Evolutionary conservation across 2,113 vertebrate species (phyloP).

Genomic region (Nematolebias whitei): DNA sequence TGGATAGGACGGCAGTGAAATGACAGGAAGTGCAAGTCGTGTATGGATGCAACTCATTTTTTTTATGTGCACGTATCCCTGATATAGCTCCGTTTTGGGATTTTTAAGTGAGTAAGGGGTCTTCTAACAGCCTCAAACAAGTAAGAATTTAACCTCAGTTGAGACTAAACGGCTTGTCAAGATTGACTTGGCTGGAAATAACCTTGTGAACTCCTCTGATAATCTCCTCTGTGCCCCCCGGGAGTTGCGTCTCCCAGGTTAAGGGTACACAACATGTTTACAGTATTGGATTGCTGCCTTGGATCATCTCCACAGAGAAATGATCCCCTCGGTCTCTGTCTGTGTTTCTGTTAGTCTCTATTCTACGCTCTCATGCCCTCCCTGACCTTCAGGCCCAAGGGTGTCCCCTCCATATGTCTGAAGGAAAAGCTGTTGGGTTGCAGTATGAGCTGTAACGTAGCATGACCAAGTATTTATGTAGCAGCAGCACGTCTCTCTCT

Average conservation of each 20-base stretch:
- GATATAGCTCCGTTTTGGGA: background rate
- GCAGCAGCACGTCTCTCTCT: slow-evolving; percentile 55
- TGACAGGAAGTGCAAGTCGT: background rate
- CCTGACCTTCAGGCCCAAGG: slow-evolving; percentile 54
- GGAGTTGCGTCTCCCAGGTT: slow-evolving; percentile 43
- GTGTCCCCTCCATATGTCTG: slow-evolving; percentile 55
- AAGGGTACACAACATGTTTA: slow-evolving; percentile 53
- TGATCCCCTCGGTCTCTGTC: slow-evolving; percentile 35
- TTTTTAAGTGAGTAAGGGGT: background rate
- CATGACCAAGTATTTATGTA: slow-evolving; percentile 57
- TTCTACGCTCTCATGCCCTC: slow-evolving; percentile 69
- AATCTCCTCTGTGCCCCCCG: slow-evolving; percentile 19
- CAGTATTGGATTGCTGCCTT: slow-evolving; percentile 65
- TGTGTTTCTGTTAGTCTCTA: slow-evolving; percentile 12
- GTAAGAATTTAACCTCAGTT: background rate
- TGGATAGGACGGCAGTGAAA: background rate
- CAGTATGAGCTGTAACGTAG: slow-evolving; percentile 34
- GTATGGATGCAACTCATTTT: too few species aligned
- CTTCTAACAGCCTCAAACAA: slow-evolving; percentile 12
- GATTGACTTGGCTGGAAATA: slow-evolving; percentile 24
- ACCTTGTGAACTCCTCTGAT: slow-evolving; percentile 47
- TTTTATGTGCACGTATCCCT: too few species aligned
- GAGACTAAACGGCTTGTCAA: slow-evolving; percentile 3
- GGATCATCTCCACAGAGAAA: slow-evolving; percentile 50
- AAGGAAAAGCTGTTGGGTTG: slow-evolving; percentile 45